Percentiles rank a stretch among this genome's conserved stretches.
phyloP scores from a whole-genome alignment of 2,888 invertebrate species.

The Caenorhabditis auriculariae region DNA sequence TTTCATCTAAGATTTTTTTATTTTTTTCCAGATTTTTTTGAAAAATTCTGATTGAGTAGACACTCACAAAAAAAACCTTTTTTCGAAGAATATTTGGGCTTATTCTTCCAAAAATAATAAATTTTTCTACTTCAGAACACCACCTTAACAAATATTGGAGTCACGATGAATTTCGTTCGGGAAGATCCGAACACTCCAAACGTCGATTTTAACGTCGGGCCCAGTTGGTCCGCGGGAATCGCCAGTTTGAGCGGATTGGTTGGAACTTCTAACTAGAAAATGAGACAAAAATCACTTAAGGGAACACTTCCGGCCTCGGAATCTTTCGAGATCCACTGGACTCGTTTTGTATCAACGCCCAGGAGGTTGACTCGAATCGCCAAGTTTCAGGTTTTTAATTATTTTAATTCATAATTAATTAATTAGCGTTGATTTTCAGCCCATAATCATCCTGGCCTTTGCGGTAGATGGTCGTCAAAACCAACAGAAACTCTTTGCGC shows the following conservation, averaged over 20 bases:
- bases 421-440: conserved; percentile 13
- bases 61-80: too few relatives aligned
- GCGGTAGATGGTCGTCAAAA: conserved; percentile 16
- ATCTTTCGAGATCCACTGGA: conserved; percentile 24
- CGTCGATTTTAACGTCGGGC: conserved; percentile 16
- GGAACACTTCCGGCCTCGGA: conserved; percentile 2
- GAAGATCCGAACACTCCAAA: conserved; percentile 4
- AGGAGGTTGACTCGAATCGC: conserved; percentile 20
- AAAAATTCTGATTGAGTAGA: too few relatives aligned
- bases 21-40: too few relatives aligned
- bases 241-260: conserved; percentile 15
- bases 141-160: conserved; percentile 16
- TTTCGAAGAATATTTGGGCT: too few relatives aligned
- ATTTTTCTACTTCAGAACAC: conserved; percentile 9
- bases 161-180: conserved; percentile 11
- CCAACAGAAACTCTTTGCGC: conserved; percentile 23
- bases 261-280: conserved; percentile 3
- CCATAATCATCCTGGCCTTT: conserved; percentile 29
- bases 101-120: too few relatives aligned
- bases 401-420: neutral
- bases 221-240: conserved; percentile 19
- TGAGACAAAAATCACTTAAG: neutral
- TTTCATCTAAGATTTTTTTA: too few relatives aligned
- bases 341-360: conserved; percentile 5
- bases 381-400: conserved; percentile 15